These are phyloP conservation scores for Callochromis pleurospilus DNA, from an alignment of 2,113 vertebrate species.

Conservation along the genomic window DNA sequence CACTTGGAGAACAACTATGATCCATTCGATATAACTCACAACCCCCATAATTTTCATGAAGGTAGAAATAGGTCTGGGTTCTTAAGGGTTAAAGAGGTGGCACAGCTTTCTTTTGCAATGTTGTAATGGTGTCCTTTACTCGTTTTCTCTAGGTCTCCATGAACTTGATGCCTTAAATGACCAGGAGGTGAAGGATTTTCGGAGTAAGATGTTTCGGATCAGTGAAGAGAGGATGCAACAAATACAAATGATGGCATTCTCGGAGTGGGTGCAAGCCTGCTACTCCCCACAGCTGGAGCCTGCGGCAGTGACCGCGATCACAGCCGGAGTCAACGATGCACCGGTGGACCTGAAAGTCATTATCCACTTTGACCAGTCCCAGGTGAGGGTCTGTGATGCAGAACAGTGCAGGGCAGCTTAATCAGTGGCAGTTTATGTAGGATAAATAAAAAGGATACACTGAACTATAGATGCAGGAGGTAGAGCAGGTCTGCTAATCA, in stretches of 20 bases:
- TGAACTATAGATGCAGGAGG: background rate
- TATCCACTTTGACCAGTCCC: slow-evolving; percentile 90
- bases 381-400: slow-evolving; percentile 69
- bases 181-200: slow-evolving; percentile 95
- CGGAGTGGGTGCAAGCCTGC: slow-evolving; percentile 87
- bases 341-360: slow-evolving; percentile 84
- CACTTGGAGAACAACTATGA: too few relatives aligned
- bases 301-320: slow-evolving; percentile 18
- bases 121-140: background rate
- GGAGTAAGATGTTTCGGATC: slow-evolving; percentile 85
- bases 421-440: background rate
- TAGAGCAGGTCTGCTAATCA: background rate
- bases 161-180: slow-evolving; percentile 90
- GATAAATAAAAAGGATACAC: background rate
- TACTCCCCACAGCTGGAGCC: slow-evolving; percentile 87
- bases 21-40: too few relatives aligned
- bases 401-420: background rate
- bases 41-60: too few relatives aligned
- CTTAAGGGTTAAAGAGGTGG: background rate
- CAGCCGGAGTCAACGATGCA: slow-evolving; percentile 78
- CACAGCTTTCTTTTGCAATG: background rate
- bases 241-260: slow-evolving; percentile 81
- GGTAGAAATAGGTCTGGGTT: too few relatives aligned
- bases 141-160: slow-evolving; percentile 79
- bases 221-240: slow-evolving; percentile 88